Base-by-base conservation (phyloP, 2,113 vertebrate genomes). In the Cichladusa arquata region DNA sequence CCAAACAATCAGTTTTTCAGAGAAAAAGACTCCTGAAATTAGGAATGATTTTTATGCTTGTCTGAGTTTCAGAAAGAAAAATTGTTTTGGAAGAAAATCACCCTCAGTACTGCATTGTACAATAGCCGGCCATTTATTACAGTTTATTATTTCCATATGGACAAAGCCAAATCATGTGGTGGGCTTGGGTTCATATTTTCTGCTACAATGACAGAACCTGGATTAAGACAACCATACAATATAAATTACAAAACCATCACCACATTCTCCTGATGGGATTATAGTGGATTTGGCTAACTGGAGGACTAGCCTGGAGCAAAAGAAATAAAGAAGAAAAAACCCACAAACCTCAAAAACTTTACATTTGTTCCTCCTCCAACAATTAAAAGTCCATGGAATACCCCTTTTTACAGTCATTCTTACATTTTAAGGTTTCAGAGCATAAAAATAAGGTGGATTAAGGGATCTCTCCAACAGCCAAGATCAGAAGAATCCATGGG, bases 91-190 rank as follows among this genome's bases (percentile, higher is more conserved):
- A 97, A 84, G 50, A 92, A 76, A 92, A 86, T 50, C 42, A 40
- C 80, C 62, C 84, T 69, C 53, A 34, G 26, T 62, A 67, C 45
- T 3, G 36, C 45, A 66, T 3, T 95, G 66, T 92, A 93, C 78
- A 80, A 95, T 11, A 95, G 72, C 69, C 48, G 36, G 81, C 78
- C 90, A 95, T 97, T 98, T 96, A 96, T 87, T 97, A 91, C 25
- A 76, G 86, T 48, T 97, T 97, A 98, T 97, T 97, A 95, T 87
- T 97, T 97, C 97, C 97, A 98, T 92, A 96, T 97, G 97, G 89
- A 88, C 45, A 73, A 83, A 92, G 77, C 34, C 86, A 82, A 96
- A 81, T 91, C 94, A 90, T 73, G 92, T 65, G 90, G 92, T 90
- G 90, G 78, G 88, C 58, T 85, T 86, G 94, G 95, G 93, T 92